Evolutionary conservation across 2,888 invertebrate species (phyloP), one percentile per base, ranked within the genome.

Genomic region (Parascotia fuliginaria): DNA sequence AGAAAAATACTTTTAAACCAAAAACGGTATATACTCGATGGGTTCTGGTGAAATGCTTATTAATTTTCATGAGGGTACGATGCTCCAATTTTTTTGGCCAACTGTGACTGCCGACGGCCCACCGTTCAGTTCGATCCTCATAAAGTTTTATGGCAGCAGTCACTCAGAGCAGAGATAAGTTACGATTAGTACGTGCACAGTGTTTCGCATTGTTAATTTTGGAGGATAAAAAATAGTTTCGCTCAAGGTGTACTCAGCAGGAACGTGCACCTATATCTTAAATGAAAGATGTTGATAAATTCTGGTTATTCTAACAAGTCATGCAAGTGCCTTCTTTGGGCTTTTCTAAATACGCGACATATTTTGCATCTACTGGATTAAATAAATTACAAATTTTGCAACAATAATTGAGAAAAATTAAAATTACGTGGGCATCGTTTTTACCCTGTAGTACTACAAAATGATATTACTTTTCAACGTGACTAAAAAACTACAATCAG

Each of bases 121-220:
- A 61, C 64, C 66, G 73, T 68, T 64, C 73, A 47, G 64, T 72
- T 75, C 60, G 60, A 66, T 64, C 59, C 62, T 73, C 70, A 58
- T 73, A 68, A 75, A 73, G 46, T 70, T 75, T 75, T 73, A 75
- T 67, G 59, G 62, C 51, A 44, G 65, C 61, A 65, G 65, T 69
- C 67, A 62, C 45, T 70, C 70, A 66, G 58, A 41, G 49, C 46
- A 60, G 61, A 59, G 45, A 59, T 50, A 60, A 69, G 48, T 67
- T 72, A 69, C 61, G 59, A 55, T 56, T 46, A 58, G 64, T 55
- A 69, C 66, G 58, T 14, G 55, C 45, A 58, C 53, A 38, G 40
- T 66, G 63, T 43, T 43, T 14, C 34, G 43, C 36, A 40, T 50
- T 24, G 31, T 52, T 52, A 41, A 52, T 42, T 27, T 13, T 15